Percentiles rank a stretch among this genome's conserved stretches.
These are phyloP conservation scores for Rhinoderma darwinii DNA, from an alignment of 2,113 vertebrate genomes.

Conservation along the genomic window DNA sequence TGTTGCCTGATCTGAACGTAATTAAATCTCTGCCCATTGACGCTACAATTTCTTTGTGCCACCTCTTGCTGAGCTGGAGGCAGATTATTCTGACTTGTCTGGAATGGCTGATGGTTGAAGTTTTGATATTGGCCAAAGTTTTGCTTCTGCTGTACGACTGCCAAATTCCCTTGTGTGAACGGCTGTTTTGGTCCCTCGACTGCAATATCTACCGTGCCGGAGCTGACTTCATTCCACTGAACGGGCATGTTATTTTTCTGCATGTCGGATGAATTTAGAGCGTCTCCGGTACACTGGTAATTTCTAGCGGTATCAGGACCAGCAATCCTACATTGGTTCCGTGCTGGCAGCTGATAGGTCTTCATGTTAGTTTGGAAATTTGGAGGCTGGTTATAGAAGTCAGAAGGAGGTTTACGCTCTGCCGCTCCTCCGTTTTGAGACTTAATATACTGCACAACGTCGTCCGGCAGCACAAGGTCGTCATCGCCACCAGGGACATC, in stretches of 20 bases:
- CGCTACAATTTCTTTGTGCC: slow-evolving; percentile 71
- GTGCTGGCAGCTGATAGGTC: slow-evolving; percentile 72
- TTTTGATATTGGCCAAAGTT: slow-evolving; percentile 81
- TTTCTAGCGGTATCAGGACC: slow-evolving; percentile 74
- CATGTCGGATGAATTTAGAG: slow-evolving; percentile 70
- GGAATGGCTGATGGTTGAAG: slow-evolving; percentile 80
- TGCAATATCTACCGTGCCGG: slow-evolving; percentile 85
- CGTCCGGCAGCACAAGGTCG: slow-evolving; percentile 92
- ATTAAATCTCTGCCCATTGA: slow-evolving; percentile 75
- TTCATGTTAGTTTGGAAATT: slow-evolving; percentile 75
- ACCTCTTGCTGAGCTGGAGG: slow-evolving; percentile 68
- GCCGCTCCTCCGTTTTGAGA: slow-evolving; percentile 74
- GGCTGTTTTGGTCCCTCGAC: slow-evolving; percentile 74
- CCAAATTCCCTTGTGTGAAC: slow-evolving; percentile 79
- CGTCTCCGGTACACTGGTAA: slow-evolving; percentile 72
- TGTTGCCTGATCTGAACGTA: slow-evolving; percentile 78
- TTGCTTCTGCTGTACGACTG: slow-evolving; percentile 84
- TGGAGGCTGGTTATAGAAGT: slow-evolving; percentile 73
- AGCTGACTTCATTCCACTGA: slow-evolving; percentile 99
- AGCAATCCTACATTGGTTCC: slow-evolving; percentile 78
- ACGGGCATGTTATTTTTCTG: slow-evolving; percentile 94
- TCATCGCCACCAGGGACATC: slow-evolving; percentile 79
- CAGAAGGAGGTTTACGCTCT: slow-evolving; percentile 65
- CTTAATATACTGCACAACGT: slow-evolving; percentile 94
- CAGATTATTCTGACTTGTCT: slow-evolving; percentile 75